These are phyloP conservation scores for Sander lucioperca DNA, from an alignment of 2,113 vertebrate species.

Conservation along the genomic window DNA sequence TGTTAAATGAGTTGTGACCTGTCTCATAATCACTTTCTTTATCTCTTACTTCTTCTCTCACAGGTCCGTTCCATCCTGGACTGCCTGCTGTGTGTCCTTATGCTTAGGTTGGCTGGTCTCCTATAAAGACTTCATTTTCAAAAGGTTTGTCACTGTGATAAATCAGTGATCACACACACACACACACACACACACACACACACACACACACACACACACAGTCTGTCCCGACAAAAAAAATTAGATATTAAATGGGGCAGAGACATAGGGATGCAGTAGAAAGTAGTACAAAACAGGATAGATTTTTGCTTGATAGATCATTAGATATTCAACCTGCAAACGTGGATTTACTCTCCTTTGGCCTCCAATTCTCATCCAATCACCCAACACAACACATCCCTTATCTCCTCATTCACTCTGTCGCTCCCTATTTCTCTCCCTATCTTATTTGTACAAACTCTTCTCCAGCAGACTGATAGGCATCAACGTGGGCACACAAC, in stretches of 20 bases:
- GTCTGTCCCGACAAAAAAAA: constrained; percentile 21
- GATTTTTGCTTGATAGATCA: constrained; percentile 10
- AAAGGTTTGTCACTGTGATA: constrained; percentile 41
- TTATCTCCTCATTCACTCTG: constrained; percentile 29
- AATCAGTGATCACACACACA: constrained; percentile 9
- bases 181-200: background rate
- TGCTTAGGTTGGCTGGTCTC: constrained; percentile 38
- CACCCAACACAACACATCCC: background rate
- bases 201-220: constrained; percentile 4
- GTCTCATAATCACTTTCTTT: constrained; percentile 38
- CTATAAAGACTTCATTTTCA: constrained; percentile 44
- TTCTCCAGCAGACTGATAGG: background rate
- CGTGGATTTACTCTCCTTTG: constrained; percentile 29
- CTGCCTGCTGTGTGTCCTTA: constrained; percentile 42
- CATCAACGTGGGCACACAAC: background rate
- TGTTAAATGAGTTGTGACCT: constrained; percentile 59
- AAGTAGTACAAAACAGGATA: background rate
- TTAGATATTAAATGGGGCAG: constrained; percentile 25
- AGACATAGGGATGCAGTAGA: constrained; percentile 12
- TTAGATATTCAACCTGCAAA: constrained; percentile 25
- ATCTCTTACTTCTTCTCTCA: constrained; percentile 13
- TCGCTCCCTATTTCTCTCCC: constrained; percentile 19
- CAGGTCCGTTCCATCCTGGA: constrained; percentile 7
- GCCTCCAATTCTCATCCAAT: constrained; percentile 22
- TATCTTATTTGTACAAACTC: background rate